Conservation (phyloP, 2,888 invertebrate species). For the Harpalus rufipes region DNA sequence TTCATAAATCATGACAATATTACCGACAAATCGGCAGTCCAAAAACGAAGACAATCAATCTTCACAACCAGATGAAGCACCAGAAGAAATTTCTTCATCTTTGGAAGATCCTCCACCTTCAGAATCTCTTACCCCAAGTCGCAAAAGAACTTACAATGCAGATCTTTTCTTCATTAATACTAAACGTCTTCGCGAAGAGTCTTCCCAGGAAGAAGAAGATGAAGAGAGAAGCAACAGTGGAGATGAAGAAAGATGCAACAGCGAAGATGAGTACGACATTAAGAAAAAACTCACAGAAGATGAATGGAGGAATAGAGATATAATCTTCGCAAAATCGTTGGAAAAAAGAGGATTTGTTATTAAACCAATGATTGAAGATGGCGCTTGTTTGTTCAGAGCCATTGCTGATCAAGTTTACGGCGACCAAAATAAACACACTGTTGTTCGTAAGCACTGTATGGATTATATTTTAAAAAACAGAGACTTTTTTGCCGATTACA, state of each 20-base stretch:
- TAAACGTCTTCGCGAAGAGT: background rate
- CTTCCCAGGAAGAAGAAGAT: background rate
- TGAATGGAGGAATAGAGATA: constrained; percentile 73
- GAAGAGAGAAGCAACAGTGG: constrained; percentile 71
- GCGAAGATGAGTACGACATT: constrained; percentile 76
- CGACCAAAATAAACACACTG: constrained; percentile 92
- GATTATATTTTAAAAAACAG: constrained; percentile 93
- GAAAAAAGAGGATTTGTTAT: constrained; percentile 79
- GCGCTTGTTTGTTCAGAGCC: constrained; percentile 92
- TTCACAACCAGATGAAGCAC: background rate
- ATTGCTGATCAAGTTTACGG: constrained; percentile 94
- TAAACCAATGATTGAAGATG: constrained; percentile 91
- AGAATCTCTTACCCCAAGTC: background rate
- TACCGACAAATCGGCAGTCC: constrained; percentile 7
- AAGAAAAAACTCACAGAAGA: constrained; percentile 73
- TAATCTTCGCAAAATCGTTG: constrained; percentile 4
- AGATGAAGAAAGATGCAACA: constrained; percentile 76
- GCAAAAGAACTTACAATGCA: background rate
- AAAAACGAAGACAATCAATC: background rate
- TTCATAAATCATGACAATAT: constrained; percentile 12
- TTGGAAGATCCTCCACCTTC: background rate
- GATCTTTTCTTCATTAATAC: background rate
- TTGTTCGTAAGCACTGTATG: constrained; percentile 90
- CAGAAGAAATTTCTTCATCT: constrained; percentile 1
- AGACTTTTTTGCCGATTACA: constrained; percentile 92